Conservation (phyloP, 2,113 vertebrate species). For the Emydocephalus ijimae region DNA sequence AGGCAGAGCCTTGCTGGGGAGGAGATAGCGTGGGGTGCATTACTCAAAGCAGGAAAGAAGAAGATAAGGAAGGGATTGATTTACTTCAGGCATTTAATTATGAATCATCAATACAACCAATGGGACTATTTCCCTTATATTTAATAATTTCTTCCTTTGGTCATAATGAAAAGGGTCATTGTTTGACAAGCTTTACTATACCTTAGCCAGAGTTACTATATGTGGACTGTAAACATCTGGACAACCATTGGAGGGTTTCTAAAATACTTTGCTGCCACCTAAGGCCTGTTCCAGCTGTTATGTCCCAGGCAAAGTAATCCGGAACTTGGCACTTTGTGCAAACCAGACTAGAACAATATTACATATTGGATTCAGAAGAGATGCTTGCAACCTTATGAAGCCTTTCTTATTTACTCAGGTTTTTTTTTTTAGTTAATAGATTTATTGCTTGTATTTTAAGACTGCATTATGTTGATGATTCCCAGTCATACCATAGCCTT, state of each 20-base stretch:
- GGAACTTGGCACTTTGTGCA: neutral
- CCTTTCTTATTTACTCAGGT: neutral
- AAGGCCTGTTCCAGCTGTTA: neutral
- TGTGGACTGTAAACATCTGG: neutral
- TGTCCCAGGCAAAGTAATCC: neutral
- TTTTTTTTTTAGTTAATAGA: neutral
- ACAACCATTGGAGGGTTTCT: neutral
- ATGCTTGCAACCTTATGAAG: neutral
- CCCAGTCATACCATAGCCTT: neutral
- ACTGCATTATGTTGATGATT: neutral
- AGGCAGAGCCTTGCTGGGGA: neutral
- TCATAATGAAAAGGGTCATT: neutral
- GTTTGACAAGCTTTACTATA: neutral
- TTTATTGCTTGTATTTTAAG: neutral
- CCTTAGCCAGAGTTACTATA: neutral
- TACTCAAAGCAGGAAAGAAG: neutral
- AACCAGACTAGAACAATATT: neutral
- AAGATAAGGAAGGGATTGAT: neutral
- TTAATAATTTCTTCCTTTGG: neutral
- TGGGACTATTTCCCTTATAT: neutral
- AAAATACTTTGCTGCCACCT: neutral
- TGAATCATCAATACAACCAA: neutral
- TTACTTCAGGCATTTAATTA: neutral
- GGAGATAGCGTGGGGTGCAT: neutral
- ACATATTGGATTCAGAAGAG: neutral